Evolutionary conservation across 2,113 vertebrate genomes (phyloP).

Genomic region (Gallinago media): DNA sequence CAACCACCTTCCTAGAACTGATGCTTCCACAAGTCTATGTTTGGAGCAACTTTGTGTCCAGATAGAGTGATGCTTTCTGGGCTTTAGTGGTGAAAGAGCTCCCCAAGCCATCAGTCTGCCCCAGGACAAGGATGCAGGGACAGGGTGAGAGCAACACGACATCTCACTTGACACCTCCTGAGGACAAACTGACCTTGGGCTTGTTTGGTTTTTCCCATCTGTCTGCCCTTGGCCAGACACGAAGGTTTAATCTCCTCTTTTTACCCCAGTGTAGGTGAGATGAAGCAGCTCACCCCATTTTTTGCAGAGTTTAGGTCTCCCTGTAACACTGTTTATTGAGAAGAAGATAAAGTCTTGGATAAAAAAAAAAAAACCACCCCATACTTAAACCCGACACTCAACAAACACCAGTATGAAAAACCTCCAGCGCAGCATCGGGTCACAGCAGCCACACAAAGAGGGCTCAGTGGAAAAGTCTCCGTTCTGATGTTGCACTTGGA

Average conservation of each 20-base stretch:
- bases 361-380: not conserved
- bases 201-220: not conserved
- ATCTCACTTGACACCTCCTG: accelerated
- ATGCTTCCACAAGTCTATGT: not conserved
- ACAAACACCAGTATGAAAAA: not conserved
- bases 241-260: not conserved
- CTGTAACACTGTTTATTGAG: not conserved
- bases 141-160: not conserved
- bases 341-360: not conserved
- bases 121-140: not conserved
- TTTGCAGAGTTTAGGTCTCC: not conserved
- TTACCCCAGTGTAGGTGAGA: not conserved
- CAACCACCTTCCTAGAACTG: not conserved
- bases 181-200: too few species aligned
- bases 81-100: not conserved
- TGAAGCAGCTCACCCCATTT: not conserved
- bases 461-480: not conserved
- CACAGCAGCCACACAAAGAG: not conserved
- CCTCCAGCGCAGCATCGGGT: not conserved
- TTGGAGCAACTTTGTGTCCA: accelerated
- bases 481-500: not conserved
- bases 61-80: accelerated
- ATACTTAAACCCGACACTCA: not conserved
- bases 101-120: not conserved
- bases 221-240: not conserved